phyloP scores from a whole-genome alignment of 2,113 vertebrate genomes.

The Caretta caretta region DNA sequence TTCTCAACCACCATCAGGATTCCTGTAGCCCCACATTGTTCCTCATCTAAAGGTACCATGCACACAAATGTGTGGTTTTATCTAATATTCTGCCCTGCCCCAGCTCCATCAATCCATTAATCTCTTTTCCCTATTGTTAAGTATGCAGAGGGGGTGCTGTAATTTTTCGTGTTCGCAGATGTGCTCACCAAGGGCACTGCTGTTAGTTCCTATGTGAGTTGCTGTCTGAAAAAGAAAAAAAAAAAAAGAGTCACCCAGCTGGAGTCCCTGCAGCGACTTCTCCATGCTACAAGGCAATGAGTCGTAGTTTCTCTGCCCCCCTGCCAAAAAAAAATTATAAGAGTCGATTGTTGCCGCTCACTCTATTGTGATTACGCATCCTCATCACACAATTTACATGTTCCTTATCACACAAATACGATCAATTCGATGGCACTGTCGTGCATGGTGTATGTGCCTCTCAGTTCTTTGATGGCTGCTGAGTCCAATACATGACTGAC shows the following conservation, averaged over 20 bases:
- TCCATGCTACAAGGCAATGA: background rate
- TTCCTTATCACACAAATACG: background rate
- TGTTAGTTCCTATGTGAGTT: background rate
- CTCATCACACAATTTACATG: background rate
- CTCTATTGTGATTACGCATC: background rate
- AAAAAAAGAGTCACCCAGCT: background rate
- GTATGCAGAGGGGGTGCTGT: background rate
- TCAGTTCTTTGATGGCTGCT: too few species aligned
- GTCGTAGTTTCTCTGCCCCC: background rate
- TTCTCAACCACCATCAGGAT: slow-evolving; percentile 28
- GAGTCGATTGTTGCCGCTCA: background rate
- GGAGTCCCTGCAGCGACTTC: background rate
- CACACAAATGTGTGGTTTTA: background rate
- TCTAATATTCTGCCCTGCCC: background rate
- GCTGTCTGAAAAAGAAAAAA: background rate
- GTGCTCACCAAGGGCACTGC: background rate
- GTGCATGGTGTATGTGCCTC: too few species aligned
- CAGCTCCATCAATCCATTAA: background rate
- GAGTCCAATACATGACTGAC: too few species aligned
- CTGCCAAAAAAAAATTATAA: background rate
- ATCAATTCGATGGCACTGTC: too few species aligned
- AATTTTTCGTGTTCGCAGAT: background rate
- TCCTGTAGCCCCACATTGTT: background rate
- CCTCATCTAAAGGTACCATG: slow-evolving; percentile 2
- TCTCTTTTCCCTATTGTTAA: background rate